Evolutionary conservation across 2,888 invertebrate species (phyloP).

Genomic region (Neoscelio sp.): DNA sequence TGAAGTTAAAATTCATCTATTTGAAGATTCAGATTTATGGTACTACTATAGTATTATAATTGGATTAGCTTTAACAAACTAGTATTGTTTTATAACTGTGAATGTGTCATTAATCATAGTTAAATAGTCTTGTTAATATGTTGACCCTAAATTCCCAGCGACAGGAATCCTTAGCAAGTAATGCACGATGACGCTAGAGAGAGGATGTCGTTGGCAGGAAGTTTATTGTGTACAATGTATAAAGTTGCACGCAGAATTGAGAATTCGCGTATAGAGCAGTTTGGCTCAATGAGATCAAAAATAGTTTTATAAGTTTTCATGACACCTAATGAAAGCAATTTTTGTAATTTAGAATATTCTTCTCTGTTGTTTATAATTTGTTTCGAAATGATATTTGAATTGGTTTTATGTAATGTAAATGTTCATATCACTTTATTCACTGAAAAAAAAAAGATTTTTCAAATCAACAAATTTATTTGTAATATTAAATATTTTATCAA

Average conservation of each 20-base stretch:
- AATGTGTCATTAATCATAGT: constrained; percentile 6
- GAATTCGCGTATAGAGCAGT: constrained; percentile 35
- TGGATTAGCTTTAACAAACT: too few species aligned
- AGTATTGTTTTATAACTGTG: too few species aligned
- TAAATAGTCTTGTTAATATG: constrained; percentile 25
- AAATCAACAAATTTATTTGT: too few species aligned
- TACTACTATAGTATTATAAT: too few species aligned
- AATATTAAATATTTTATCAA: too few species aligned
- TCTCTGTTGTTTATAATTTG: too few species aligned
- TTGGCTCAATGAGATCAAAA: constrained; percentile 35
- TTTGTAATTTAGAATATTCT: too few species aligned
- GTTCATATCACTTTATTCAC: too few species aligned
- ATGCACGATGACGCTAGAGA: constrained; percentile 69
- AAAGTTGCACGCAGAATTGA: constrained; percentile 72
- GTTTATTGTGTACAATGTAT: constrained; percentile 79
- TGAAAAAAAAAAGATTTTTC: too few species aligned
- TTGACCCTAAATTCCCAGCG: constrained; percentile 66
- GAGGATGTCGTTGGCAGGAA: constrained; percentile 81
- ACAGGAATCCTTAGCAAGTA: constrained; percentile 77
- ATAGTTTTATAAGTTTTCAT: constrained; percentile 35
- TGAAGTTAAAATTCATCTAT: not conserved
- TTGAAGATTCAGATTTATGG: not conserved
- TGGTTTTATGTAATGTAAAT: too few species aligned
- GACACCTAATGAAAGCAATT: not conserved
- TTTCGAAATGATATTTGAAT: too few species aligned